A percentile compares a stretch with the other conserved stretches of the same genome.
Evolutionary conservation across 2,113 vertebrate genomes (phyloP).

Genomic region (Callospermophilus lateralis): DNA sequence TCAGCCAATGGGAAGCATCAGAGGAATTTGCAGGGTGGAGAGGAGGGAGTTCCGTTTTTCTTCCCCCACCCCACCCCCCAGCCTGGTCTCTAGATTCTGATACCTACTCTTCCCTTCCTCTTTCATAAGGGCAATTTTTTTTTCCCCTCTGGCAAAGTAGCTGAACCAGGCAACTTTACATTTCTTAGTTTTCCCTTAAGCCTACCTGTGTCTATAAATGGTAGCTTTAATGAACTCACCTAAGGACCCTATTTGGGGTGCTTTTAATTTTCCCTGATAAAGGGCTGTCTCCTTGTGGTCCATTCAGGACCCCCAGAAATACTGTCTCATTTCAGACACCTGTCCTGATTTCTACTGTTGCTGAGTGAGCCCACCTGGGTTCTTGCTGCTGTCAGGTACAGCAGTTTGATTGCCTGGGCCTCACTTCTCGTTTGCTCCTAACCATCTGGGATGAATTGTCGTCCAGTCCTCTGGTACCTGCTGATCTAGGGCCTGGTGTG

Average conservation of each 20-base stretch:
- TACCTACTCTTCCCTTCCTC: neutral
- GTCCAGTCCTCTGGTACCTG: neutral
- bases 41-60: neutral
- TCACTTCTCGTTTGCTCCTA: neutral
- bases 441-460: neutral
- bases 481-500: neutral
- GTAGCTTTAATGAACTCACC: neutral
- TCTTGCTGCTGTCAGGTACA: neutral
- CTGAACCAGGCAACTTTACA: neutral
- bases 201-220: neutral
- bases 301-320: neutral
- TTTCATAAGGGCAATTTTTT: neutral
- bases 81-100: neutral
- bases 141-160: neutral
- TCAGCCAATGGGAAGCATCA: neutral
- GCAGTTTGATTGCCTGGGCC: neutral
- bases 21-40: neutral
- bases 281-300: too few relatives aligned
- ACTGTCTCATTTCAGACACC: accelerated
- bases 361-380: neutral
- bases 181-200: neutral
- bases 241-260: neutral
- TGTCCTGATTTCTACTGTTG: neutral
- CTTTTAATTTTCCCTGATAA: neutral
- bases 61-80: neutral